Base-by-base conservation (phyloP, 2,888 invertebrate genomes). In the Phalera bucephala region DNA sequence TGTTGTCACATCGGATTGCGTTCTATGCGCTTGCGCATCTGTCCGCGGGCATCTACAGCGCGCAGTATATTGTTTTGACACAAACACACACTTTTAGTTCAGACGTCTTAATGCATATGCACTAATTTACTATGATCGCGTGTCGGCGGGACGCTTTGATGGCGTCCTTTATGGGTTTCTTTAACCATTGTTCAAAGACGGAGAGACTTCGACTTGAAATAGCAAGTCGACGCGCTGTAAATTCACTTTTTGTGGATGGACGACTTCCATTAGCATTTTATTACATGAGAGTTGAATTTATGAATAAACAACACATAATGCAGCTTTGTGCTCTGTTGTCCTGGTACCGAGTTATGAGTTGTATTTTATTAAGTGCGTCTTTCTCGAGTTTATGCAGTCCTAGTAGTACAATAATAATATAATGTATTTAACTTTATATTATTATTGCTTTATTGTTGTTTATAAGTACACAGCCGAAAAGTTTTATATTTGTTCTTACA, bases 21-120 rank as follows among this genome's bases (percentile, higher is more conserved):
- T 33, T 39, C 35, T 38, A 33, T 40, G 38, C 25, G 25, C 36
- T 1, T n/a, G 45, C 46, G 51, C 77, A 76, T 64, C 62, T 76
- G 78, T 58, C 47, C 54, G 26, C 38, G 6, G 40, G 26, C 48
- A 45, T 65, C 55, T 45, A 19, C 20, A 5, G 23, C 36, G 27
- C 45, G 42, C 40, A 28, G 47, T 12, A 15, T 40, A 64, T 67
- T 77, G 74, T 69, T 72, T 53, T 72, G 76, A 77, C 76, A 53
- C 33, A 17, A n/a, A n/a, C n/a, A n/a, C 27, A 34, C 61, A 47
- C 57, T 62, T 64, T 65, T 53, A 56, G 47, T 40, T 34, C 36
- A 45, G 60, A 50, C 50, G 33, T 47, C 33, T 49, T 64, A 68
- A 70, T 70, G 71, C 52, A 46, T 44, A 46, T 43, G 45, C 39